Base-by-base conservation (phyloP, 1,140 invertebrate genomes). In the Sitophilus oryzae region DNA sequence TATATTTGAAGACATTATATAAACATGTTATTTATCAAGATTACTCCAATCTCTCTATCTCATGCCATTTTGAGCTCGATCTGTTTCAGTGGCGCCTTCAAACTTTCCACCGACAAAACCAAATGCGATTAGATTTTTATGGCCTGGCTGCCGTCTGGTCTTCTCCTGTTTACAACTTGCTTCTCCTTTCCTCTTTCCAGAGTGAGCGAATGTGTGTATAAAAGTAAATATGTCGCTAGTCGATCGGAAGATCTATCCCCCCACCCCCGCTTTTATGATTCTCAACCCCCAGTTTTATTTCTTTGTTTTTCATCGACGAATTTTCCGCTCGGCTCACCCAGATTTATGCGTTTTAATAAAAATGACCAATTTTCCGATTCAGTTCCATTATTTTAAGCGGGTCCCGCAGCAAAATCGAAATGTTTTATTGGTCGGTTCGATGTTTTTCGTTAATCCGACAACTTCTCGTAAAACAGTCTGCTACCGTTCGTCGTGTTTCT, bases 81-180 rank as follows among this genome's bases (percentile, higher is more conserved):
- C n/a, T n/a, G n/a, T n/a, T n/a, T n/a, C n/a, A n/a, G 20, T 54
- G 52, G 52, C 52, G 52, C 44, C 52, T 34, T n/a, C 35, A 15
- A 54, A 54, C 23, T 54, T 53, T 34, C 25, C 15, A 20, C n/a
- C 34, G 19, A 37, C 16, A 20, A 20, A 20, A 54, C 25, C 44
- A 47, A 54, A 54, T 54, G 44, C 42, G 44, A 54, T 54, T 54
- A 54, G 52, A 54, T 41, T 54, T 54, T 54, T 54, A 54, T 54
- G 43, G 44, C 43, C 34, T 34, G 20, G 21, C 38, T 30, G 25
- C 52, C 52, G 43, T 54, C 52, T 54, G 52, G 44, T 54, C 43
- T 34, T 38, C 19, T 46, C 40, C 43, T 42, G 44, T 54, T 54
- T 54, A 54, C 52, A 54, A 54, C 37, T 36, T 34, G n/a, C n/a